Evolutionary conservation across 2,797 vertebrate genomes (phyloP), one percentile per base, ranked within the genome.

Genomic region (Odontamblyopus rebecca): DNA sequence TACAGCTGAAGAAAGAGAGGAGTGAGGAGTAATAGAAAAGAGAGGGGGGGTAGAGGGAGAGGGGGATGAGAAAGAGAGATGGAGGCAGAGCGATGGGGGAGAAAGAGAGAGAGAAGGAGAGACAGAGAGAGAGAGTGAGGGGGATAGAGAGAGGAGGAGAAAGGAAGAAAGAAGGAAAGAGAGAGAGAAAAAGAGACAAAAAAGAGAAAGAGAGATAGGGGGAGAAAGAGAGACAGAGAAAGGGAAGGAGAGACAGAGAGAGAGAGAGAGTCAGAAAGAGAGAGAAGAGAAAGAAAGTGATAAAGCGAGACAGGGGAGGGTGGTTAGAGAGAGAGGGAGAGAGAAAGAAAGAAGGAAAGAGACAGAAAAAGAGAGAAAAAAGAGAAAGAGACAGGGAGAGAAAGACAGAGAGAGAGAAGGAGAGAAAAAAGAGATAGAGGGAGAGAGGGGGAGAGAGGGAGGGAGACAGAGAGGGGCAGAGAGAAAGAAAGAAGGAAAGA

Each of bases 1-100:
- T 72, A 82, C 69, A 65, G 65, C 69, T 71, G 48, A 84, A 57
- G 68, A 38, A 48, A 67, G 48, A 78, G 29, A 71, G 70, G 23
- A 11, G 19, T 9, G 9, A 35, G 32, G 32, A 35, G 32, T 35
- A 6, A 56, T 6, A n/a, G 18, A n/a, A 56, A 23, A 9, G 9
- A 57, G n/a, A 3, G 54, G 9, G 23, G 11, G 54, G 4, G 8
- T 6, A 5, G n/a, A 54, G 53, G 7, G 19, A n/a, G 19, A 9
- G 7, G n/a, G 19, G n/a, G 19, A n/a, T n/a, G 53, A n/a, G 7
- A 4, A 8, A 54, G n/a, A 6, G 19, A 23, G 23, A 23, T 23
- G 23, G 51, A 7, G 18, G 6, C 5, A 53, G 51, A 53, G 18
- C 1, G 51, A n/a, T 5, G 38, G 50, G 6, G 50, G 19, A 16